A percentile compares a stretch with the other conserved stretches of the same genome.
These are phyloP conservation scores for Chlorocebus sabaeus DNA, from an alignment of 2,113 vertebrate genomes.

Conservation along the genomic window DNA sequence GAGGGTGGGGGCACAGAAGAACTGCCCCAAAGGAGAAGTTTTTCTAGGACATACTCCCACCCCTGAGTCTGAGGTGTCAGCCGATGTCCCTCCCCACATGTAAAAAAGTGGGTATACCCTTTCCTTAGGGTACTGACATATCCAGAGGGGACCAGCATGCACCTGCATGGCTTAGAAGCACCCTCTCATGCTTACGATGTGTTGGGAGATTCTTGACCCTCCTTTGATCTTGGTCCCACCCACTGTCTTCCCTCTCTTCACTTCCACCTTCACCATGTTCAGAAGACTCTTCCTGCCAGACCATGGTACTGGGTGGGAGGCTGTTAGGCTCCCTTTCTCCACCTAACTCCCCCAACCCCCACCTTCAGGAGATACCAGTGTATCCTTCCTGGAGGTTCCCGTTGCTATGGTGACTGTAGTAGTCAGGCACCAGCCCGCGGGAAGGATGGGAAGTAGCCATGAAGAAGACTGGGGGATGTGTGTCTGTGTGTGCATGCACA, in stretches of 20 bases:
- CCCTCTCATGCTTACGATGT: not conserved
- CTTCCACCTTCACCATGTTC: not conserved
- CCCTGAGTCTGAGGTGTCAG: not conserved
- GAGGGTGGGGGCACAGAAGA: slow-evolving; percentile 9
- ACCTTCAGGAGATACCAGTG: slow-evolving; percentile 63
- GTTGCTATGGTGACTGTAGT: slow-evolving; percentile 74
- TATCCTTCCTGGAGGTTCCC: slow-evolving; percentile 60
- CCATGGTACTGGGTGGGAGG: slow-evolving; percentile 18
- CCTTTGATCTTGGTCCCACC: not conserved
- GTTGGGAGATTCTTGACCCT: not conserved
- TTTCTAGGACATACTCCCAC: slow-evolving; percentile 31
- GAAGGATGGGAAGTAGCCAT: slow-evolving; percentile 59
- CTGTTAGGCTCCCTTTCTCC: slow-evolving; percentile 30
- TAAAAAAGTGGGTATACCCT: not conserved
- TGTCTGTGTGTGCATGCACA: not conserved
- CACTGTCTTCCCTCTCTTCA: not conserved
- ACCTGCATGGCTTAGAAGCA: not conserved
- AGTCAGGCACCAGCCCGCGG: slow-evolving; percentile 63
- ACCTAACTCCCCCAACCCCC: not conserved
- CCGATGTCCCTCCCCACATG: not conserved
- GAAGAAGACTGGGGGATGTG: slow-evolving; percentile 22
- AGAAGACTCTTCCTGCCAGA: slow-evolving; percentile 34
- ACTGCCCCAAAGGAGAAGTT: slow-evolving; percentile 11
- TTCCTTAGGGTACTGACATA: not conserved
- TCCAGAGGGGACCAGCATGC: not conserved